phyloP scores from a whole-genome alignment of 2,888 invertebrate genomes.

The Drosophila falleni region DNA sequence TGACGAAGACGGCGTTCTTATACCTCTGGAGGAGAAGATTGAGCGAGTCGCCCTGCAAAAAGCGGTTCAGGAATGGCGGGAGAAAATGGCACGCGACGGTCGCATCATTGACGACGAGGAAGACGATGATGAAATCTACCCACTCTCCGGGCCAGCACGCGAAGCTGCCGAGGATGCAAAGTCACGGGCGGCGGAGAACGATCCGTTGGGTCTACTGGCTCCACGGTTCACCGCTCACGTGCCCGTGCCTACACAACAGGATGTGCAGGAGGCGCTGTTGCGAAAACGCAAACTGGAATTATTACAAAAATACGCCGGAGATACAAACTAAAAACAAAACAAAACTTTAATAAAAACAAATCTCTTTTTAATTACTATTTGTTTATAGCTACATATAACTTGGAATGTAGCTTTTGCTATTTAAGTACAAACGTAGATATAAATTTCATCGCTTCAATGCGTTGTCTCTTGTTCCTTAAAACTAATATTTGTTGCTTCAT shows the following conservation, averaged over 20 bases:
- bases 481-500: constrained; percentile 12
- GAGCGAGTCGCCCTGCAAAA: constrained; percentile 89
- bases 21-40: constrained; percentile 93
- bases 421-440: constrained; percentile 11
- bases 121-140: constrained; percentile 87
- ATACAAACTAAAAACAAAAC: constrained; percentile 27
- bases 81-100: constrained; percentile 87
- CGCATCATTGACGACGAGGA: constrained; percentile 90
- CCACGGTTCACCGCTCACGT: constrained; percentile 93
- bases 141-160: constrained; percentile 82
- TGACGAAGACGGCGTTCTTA: constrained; percentile 98
- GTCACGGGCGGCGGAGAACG: constrained; percentile 58
- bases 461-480: constrained; percentile 27
- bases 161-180: constrained; percentile 76
- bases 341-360: neutral
- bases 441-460: constrained; percentile 52
- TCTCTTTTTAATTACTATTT: neutral
- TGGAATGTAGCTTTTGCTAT: neutral
- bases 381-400: neutral
- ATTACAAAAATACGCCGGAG: constrained; percentile 91
- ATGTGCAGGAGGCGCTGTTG: constrained; percentile 96
- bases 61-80: constrained; percentile 91
- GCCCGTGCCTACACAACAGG: constrained; percentile 96
- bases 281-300: constrained; percentile 96
- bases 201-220: constrained; percentile 85